Percentiles rank a stretch among this genome's conserved stretches.
These are phyloP conservation scores for Mormyrops attenuatus DNA, from an alignment of 2,797 vertebrate species.

Conservation along the genomic window DNA sequence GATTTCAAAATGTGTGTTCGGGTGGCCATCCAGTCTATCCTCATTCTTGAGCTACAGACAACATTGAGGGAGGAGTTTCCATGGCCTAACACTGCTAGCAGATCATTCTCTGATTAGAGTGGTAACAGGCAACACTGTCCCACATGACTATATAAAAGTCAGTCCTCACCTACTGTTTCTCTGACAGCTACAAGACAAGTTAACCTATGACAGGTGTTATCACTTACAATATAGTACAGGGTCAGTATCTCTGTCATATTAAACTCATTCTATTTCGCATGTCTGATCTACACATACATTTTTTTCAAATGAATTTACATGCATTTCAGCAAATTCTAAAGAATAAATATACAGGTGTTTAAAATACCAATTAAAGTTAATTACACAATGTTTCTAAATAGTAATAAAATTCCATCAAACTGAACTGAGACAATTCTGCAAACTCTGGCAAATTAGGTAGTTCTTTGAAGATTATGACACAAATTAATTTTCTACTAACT, in stretches of 20 bases:
- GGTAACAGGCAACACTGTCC: background rate
- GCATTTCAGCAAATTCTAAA: background rate
- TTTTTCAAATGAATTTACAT: background rate
- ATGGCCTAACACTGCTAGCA: background rate
- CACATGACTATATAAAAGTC: background rate
- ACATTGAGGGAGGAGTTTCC: background rate
- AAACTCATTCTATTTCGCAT: background rate
- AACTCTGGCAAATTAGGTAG: background rate
- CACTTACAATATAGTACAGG: background rate
- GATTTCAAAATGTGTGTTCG: background rate
- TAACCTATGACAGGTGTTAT: background rate
- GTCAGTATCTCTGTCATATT: background rate
- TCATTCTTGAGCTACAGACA: background rate
- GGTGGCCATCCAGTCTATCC: background rate
- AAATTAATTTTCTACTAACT: background rate
- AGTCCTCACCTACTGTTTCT: background rate
- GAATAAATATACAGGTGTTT: background rate
- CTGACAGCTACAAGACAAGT: conserved; percentile 4
- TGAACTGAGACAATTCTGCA: background rate
- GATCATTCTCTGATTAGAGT: background rate
- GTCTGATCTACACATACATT: background rate
- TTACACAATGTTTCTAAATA: background rate
- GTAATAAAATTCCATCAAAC: background rate
- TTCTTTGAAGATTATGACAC: background rate
- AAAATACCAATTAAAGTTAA: background rate